phyloP scores from a whole-genome alignment of 2,888 invertebrate genomes.

The Drosophila formosana region DNA sequence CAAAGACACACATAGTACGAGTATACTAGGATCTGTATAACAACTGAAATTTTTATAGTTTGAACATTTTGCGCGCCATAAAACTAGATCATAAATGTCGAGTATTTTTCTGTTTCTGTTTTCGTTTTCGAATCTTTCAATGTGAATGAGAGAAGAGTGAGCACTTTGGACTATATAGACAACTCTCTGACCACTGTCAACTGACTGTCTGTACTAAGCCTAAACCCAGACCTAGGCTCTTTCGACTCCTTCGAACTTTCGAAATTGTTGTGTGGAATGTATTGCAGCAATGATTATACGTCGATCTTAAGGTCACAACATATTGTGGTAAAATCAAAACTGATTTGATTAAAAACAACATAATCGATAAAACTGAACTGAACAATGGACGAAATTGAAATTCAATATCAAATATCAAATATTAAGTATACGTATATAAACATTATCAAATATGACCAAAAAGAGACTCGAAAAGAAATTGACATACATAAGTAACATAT shows the following conservation, averaged over 20 bases:
- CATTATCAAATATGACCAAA: slow-evolving; percentile 19
- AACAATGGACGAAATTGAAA: slow-evolving; percentile 41
- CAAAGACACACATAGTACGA: slow-evolving; percentile 60
- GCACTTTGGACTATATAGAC: slow-evolving; percentile 63
- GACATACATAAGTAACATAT: slow-evolving; percentile 6
- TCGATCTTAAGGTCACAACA: slow-evolving; percentile 55
- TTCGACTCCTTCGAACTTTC: slow-evolving; percentile 16
- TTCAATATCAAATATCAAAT: slow-evolving; percentile 35
- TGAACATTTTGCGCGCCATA: slow-evolving; percentile 60
- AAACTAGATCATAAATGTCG: slow-evolving; percentile 13
- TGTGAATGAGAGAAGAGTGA: slow-evolving; percentile 63
- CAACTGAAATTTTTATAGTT: slow-evolving; percentile 51
- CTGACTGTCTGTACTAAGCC: slow-evolving; percentile 50
- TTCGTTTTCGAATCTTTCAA: not conserved
- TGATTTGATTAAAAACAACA: slow-evolving; percentile 28
- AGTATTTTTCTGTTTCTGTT: not conserved
- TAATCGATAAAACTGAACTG: slow-evolving; percentile 7
- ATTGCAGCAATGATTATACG: slow-evolving; percentile 52
- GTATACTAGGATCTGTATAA: slow-evolving; percentile 24
- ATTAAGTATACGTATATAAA: slow-evolving; percentile 19
- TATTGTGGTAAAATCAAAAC: slow-evolving; percentile 49
- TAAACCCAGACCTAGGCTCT: slow-evolving; percentile 41
- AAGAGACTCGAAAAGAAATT: slow-evolving; percentile 6
- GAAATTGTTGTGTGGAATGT: slow-evolving; percentile 56
- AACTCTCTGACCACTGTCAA: slow-evolving; percentile 28